These are phyloP conservation scores for Lophius piscatorius DNA, from an alignment of 2,113 vertebrate genomes.

Conservation along the genomic window DNA sequence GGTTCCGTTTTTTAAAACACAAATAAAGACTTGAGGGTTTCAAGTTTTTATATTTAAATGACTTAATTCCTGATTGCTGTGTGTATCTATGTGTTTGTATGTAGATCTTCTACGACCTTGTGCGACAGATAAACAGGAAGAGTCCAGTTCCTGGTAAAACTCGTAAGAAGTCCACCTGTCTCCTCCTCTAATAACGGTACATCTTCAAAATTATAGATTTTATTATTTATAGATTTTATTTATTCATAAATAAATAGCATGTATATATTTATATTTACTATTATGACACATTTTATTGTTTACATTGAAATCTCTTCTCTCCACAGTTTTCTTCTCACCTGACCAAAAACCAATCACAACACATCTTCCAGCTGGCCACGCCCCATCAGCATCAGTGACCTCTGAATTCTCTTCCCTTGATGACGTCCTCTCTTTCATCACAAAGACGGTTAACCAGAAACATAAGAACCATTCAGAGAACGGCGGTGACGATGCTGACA, in stretches of 20 bases:
- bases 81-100: constrained; percentile 8
- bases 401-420: constrained; percentile 50
- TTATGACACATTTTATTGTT: too few species aligned
- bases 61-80: background rate
- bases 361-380: constrained; percentile 71
- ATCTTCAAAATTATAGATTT: too few species aligned
- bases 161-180: constrained; percentile 70
- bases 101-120: constrained; percentile 75
- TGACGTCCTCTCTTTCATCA: constrained; percentile 24
- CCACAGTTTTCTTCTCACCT: constrained; percentile 53
- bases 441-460: constrained; percentile 67
- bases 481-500: constrained; percentile 21
- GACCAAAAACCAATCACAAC: constrained; percentile 68
- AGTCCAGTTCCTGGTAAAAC: constrained; percentile 66
- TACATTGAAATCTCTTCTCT: background rate
- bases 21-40: too few species aligned
- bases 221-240: too few species aligned
- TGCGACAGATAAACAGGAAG: constrained; percentile 76
- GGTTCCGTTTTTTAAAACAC: too few species aligned
- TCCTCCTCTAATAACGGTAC: constrained; percentile 69
- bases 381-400: constrained; percentile 59
- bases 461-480: constrained; percentile 14
- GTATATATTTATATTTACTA: background rate
- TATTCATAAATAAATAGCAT: too few species aligned
- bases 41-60: too few species aligned